Evolutionary conservation across 2,888 invertebrate species (phyloP), one percentile per base, ranked within the genome.

Genomic region (Netelia melanura): DNA sequence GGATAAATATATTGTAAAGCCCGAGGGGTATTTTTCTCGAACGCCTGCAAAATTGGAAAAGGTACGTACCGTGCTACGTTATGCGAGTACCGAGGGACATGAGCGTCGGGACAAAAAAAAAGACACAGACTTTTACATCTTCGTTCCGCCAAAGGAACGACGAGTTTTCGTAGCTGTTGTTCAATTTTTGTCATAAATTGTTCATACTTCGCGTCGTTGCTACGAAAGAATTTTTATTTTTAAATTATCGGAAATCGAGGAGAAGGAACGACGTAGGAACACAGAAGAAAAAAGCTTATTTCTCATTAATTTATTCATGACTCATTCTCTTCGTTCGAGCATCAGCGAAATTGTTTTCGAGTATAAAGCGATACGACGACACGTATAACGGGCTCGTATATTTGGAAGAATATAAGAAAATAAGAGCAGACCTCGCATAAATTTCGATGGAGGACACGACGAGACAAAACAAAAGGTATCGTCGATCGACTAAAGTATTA

Each of bases 401-500:
- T 43, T n/a, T 11, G 44, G 38, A 38, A 64, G 38, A 64, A 64
- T 21, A 30, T 21, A 30, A 64, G 5, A 17, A n/a, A 11, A 44
- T 3, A 65, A 65, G 21, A 11, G 43, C 11, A 14, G 8, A 65
- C 11, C 9, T 38, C 23, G 30, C 30, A 38, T 38, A 38, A 58
- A 21, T 21, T 58, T 17, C 5, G 58, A 21, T 9, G 10, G 38
- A 25, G 9, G 21, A 38, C 14, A 1, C 6, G 14, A 38, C 23
- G 62, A 9, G 48, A 48, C 48, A 1, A 14, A 17, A 21, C 48
- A 38, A 21, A 30, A n/a, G 58, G 56, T 52, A 61, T 48, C 44
- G 72, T 61, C 65, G 61, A 72, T 67, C 65, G 58, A 67, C 65
- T 72, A 71, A 77, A 68, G 72, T 77, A 82, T 77, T 82, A 72